A percentile compares a stretch with the other conserved stretches of the same genome.
phyloP scores from a whole-genome alignment of 2,888 invertebrate species.

The Melanostoma scalare region DNA sequence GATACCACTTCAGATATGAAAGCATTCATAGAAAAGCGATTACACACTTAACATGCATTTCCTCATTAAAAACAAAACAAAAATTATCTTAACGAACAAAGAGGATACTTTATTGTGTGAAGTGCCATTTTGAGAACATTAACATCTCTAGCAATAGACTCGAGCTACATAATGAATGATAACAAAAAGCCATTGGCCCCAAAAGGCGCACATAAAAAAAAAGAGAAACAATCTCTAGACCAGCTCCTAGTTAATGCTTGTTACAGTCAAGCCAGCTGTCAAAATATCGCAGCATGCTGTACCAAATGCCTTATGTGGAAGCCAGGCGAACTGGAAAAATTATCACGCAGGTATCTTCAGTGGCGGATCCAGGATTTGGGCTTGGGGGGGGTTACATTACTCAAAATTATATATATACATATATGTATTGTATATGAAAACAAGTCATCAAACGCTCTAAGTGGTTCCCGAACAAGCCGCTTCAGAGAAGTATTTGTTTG shows the following conservation, averaged over 20 bases:
- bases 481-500: too few species aligned
- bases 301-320: constrained; percentile 19
- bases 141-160: constrained; percentile 2
- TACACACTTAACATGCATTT: neutral
- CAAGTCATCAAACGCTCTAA: too few species aligned
- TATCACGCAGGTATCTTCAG: constrained; percentile 63
- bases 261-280: constrained; percentile 11
- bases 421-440: too few species aligned
- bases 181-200: constrained; percentile 4
- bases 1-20: neutral
- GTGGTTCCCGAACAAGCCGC: too few species aligned
- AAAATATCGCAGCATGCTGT: constrained; percentile 21
- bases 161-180: neutral
- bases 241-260: constrained; percentile 14
- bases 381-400: too few species aligned
- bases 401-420: too few species aligned
- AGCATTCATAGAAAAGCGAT: neutral
- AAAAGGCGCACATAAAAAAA: neutral
- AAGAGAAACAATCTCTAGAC: neutral
- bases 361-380: too few species aligned
- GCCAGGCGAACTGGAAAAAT: constrained; percentile 28
- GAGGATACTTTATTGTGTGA: constrained; percentile 1
- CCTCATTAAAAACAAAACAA: neutral
- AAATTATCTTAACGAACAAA: constrained; percentile 3
- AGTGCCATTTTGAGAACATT: constrained; percentile 17